Evolutionary conservation across 2,113 vertebrate genomes (phyloP).

Genomic region (Chascanopsetta lugubris): DNA sequence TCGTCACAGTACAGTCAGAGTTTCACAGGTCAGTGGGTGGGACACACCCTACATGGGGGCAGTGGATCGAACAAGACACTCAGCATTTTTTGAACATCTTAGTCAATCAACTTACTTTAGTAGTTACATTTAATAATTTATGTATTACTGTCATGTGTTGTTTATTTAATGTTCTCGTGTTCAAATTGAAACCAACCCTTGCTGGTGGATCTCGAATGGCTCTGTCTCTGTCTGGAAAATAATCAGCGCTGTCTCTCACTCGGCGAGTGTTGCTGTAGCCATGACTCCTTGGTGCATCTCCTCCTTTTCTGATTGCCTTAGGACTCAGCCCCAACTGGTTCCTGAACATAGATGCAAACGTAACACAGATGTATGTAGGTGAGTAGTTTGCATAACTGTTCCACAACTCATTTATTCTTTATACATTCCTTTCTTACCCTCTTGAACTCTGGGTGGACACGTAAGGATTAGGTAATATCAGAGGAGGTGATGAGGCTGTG

Average conservation of each 20-base stretch:
- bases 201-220: slow-evolving; percentile 14
- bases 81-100: too few relatives aligned
- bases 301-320: slow-evolving; percentile 25
- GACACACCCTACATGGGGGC: too few relatives aligned
- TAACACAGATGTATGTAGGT: neutral
- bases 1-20: too few relatives aligned
- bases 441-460: neutral
- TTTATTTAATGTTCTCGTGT: too few relatives aligned
- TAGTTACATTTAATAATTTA: too few relatives aligned
- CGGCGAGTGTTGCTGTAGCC: slow-evolving; percentile 41
- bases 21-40: too few relatives aligned
- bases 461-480: slow-evolving; percentile 42
- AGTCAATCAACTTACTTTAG: too few relatives aligned
- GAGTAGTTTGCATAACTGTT: neutral
- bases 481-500: slow-evolving; percentile 2
- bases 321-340: slow-evolving; percentile 20
- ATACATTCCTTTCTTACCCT: slow-evolving; percentile 52
- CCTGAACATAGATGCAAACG: slow-evolving; percentile 47
- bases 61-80: too few relatives aligned
- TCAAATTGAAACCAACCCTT: slow-evolving; percentile 51
- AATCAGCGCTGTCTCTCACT: slow-evolving; percentile 29
- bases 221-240: slow-evolving; percentile 16
- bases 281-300: slow-evolving; percentile 32
- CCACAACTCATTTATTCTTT: neutral
- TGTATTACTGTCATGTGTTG: too few relatives aligned